Evolutionary conservation across 2,113 vertebrate species (phyloP).

Genomic region (Tachysurus vachellii): DNA sequence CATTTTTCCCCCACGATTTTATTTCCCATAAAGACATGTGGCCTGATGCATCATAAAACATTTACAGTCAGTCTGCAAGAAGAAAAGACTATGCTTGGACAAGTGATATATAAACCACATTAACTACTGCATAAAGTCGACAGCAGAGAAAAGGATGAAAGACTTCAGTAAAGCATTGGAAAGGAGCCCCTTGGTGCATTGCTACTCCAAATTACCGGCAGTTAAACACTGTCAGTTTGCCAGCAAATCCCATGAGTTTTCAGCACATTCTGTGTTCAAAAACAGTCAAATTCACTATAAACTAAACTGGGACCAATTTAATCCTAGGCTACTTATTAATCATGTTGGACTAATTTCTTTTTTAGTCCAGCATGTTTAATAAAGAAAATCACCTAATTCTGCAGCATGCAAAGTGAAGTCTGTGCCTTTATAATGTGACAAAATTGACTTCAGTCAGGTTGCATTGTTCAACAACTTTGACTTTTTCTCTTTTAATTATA

Average conservation of each 20-base stretch:
- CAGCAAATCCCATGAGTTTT: slow-evolving; percentile 6
- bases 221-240: slow-evolving; percentile 25
- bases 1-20: neutral
- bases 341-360: neutral
- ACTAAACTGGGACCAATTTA: neutral
- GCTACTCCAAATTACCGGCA: slow-evolving; percentile 29
- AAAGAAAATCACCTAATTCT: neutral
- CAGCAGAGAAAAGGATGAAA: slow-evolving; percentile 28
- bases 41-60: slow-evolving; percentile 26
- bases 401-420: neutral
- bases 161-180: slow-evolving; percentile 47
- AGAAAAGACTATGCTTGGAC: slow-evolving; percentile 14
- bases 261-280: neutral
- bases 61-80: slow-evolving; percentile 27
- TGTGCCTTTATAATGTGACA: neutral
- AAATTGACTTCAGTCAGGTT: neutral
- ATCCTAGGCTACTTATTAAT: neutral
- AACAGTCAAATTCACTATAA: neutral
- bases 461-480: neutral
- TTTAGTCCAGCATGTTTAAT: neutral
- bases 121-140: slow-evolving; percentile 48
- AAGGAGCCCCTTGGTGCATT: slow-evolving; percentile 82
- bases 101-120: slow-evolving; percentile 42
- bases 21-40: slow-evolving; percentile 26
- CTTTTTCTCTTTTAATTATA: neutral